These are phyloP conservation scores for Lycia hirtaria DNA, from an alignment of 2,888 invertebrate species.

Conservation along the genomic window DNA sequence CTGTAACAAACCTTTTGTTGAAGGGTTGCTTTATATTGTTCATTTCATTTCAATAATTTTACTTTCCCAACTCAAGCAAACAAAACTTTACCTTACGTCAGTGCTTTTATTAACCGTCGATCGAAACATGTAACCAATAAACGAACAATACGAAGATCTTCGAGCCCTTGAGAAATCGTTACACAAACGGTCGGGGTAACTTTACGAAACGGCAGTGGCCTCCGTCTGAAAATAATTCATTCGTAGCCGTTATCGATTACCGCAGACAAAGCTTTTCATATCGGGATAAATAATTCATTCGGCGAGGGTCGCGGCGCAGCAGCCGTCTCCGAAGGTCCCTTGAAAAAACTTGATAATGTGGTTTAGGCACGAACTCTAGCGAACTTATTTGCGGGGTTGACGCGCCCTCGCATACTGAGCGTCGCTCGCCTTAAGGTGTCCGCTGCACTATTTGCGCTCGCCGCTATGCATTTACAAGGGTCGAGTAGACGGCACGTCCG, in stretches of 20 bases:
- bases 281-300: slow-evolving; percentile 67
- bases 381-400: slow-evolving; percentile 59
- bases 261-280: slow-evolving; percentile 59
- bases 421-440: slow-evolving; percentile 32
- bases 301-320: slow-evolving; percentile 39
- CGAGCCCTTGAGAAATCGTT: slow-evolving; percentile 43
- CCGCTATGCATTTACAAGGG: slow-evolving; percentile 54
- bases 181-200: slow-evolving; percentile 48
- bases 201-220: slow-evolving; percentile 52
- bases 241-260: slow-evolving; percentile 63
- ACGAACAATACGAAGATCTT: slow-evolving; percentile 24
- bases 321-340: slow-evolving; percentile 42
- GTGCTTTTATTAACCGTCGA: not conserved
- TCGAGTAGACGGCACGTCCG: slow-evolving; percentile 36
- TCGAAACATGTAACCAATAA: slow-evolving; percentile 12
- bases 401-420: slow-evolving; percentile 61
- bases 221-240: slow-evolving; percentile 63
- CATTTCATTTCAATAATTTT: not conserved
- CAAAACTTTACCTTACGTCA: not conserved
- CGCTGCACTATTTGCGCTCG: slow-evolving; percentile 46
- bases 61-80: not conserved
- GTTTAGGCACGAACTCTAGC: slow-evolving; percentile 57
- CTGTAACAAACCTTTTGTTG: slow-evolving; percentile 9
- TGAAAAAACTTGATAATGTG: slow-evolving; percentile 67
- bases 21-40: not conserved